Conservation (phyloP, 2,888 invertebrate species). For the Pardosa pseudoannulata region DNA sequence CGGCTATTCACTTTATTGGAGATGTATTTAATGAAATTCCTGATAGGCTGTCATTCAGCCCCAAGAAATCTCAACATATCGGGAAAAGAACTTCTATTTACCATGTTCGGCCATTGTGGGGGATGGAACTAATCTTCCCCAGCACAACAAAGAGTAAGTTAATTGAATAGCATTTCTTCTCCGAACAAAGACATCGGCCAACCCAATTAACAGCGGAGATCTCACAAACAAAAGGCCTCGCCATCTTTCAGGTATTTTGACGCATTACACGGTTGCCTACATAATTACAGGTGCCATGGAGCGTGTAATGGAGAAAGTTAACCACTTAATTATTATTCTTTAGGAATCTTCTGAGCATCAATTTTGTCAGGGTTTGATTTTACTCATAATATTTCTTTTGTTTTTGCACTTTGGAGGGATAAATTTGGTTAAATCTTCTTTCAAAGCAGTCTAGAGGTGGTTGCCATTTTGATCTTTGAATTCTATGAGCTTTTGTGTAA, state of each 20-base stretch:
- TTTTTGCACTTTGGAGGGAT: too few species aligned
- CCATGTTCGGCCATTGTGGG: too few species aligned
- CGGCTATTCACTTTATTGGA: too few species aligned
- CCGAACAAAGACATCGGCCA: neutral
- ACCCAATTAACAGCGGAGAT: neutral
- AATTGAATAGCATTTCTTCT: neutral
- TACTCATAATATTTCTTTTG: too few species aligned
- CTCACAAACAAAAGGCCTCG: neutral
- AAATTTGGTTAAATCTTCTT: neutral
- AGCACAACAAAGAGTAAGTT: neutral
- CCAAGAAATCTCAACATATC: too few species aligned
- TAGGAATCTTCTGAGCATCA: constrained; percentile 19
- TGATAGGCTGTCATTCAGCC: too few species aligned
- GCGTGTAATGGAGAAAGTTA: constrained; percentile 43
- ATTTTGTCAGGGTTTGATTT: neutral
- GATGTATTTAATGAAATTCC: too few species aligned
- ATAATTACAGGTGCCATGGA: constrained; percentile 33
- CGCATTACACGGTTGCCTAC: constrained; percentile 30
- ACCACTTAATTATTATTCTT: constrained; percentile 51
- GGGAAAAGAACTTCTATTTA: too few species aligned
- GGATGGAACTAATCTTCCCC: too few species aligned
- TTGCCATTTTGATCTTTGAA: neutral
- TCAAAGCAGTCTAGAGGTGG: neutral
- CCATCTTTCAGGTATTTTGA: constrained; percentile 25
- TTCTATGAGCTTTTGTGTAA: too few species aligned